Evolutionary conservation across 1,140 invertebrate genomes (phyloP).

Genomic region (Drosophila pallidifrons): DNA sequence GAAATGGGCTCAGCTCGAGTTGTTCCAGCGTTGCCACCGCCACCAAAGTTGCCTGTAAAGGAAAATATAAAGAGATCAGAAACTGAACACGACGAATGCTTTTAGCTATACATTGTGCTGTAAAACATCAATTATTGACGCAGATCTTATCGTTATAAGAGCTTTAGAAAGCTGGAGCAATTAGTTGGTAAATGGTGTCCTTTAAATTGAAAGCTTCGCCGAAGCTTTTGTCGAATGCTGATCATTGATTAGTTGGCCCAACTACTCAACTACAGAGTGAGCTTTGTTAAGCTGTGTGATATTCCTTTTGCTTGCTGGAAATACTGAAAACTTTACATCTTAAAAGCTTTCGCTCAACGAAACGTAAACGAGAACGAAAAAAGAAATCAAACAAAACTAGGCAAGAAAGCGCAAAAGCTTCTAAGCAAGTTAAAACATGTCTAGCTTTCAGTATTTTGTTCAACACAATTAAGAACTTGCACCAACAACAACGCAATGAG

Average conservation of each 20-base stretch:
- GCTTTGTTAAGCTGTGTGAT: conserved; percentile 27
- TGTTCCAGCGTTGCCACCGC: conserved; percentile 58
- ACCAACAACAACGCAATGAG: conserved; percentile 48
- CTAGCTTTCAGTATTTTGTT: conserved; percentile 71
- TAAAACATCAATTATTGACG: not conserved
- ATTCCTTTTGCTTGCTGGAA: conserved; percentile 29
- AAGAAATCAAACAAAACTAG: not conserved
- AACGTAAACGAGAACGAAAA: not conserved
- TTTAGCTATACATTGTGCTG: no score
- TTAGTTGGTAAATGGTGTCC: conserved; percentile 3
- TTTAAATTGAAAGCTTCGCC: conserved; percentile 3
- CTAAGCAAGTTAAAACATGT: conserved; percentile 66
- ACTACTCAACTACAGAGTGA: not conserved
- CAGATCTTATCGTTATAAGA: conserved; percentile 5
- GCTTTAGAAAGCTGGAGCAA: conserved; percentile 13
- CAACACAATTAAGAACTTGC: conserved; percentile 58
- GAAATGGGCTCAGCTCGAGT: conserved; percentile 89
- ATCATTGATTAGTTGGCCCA: conserved; percentile 8
- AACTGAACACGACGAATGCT: not conserved
- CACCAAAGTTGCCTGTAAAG: conserved; percentile 75
- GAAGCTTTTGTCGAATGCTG: not conserved
- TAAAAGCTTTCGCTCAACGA: conserved; percentile 14
- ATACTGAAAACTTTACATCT: conserved; percentile 57
- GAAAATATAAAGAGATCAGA: not conserved
- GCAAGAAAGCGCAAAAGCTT: conserved; percentile 54